Conservation (phyloP, 2,797 vertebrate species). For the Arrhamphus sclerolepis region DNA sequence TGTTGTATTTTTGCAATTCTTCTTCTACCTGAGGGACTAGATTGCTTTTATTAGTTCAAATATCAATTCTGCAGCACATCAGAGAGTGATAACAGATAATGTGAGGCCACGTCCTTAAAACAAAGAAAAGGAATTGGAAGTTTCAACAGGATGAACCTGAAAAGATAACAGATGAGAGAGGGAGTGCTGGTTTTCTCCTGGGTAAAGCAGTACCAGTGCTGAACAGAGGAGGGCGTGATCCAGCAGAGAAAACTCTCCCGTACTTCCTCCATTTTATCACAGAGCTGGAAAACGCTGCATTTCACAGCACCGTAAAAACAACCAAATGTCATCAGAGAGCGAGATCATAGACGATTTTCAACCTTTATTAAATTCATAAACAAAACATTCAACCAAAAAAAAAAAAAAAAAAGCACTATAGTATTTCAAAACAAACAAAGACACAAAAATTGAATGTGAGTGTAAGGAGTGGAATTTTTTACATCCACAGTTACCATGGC, state of each 20-base stretch:
- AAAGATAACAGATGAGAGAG: too few species aligned
- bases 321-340: neutral
- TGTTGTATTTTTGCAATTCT: too few species aligned
- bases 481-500: slow-evolving; percentile 36
- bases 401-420: slow-evolving; percentile 55
- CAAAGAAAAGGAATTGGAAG: too few species aligned
- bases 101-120: too few species aligned
- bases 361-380: slow-evolving; percentile 69
- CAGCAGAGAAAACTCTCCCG: neutral
- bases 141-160: too few species aligned
- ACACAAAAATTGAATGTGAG: slow-evolving; percentile 35
- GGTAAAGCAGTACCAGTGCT: neutral
- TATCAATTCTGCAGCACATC: too few species aligned
- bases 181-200: too few species aligned
- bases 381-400: slow-evolving; percentile 54
- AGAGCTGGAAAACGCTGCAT: slow-evolving; percentile 12
- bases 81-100: too few species aligned
- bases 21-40: too few species aligned
- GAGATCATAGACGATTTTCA: slow-evolving; percentile 25
- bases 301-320: neutral
- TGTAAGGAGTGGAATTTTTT: slow-evolving; percentile 43
- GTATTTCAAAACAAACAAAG: slow-evolving; percentile 33
- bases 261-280: slow-evolving; percentile 39
- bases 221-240: neutral
- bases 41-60: too few species aligned